Evolutionary conservation across 2,888 invertebrate species (phyloP).

Genomic region (Apantesis nais): DNA sequence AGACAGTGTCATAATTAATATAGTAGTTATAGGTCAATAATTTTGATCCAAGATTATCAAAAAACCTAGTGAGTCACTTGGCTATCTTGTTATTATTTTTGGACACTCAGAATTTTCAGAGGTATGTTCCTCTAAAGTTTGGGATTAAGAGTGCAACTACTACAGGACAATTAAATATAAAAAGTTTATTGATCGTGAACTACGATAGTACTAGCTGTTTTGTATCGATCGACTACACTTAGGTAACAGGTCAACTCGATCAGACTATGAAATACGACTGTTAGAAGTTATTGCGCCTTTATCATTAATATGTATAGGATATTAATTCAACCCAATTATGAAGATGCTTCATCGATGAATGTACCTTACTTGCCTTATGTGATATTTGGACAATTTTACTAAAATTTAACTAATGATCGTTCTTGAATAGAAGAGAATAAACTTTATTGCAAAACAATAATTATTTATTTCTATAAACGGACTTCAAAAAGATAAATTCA

Average conservation of each 20-base stretch:
- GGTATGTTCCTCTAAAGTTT: background rate
- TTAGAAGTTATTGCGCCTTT: constrained; percentile 12
- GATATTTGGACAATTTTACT: background rate
- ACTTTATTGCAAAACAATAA: no score
- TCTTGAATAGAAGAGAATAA: background rate
- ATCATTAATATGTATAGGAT: background rate
- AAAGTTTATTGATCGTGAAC: constrained; percentile 50
- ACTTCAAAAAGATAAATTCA: background rate
- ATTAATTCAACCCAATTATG: background rate
- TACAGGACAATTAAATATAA: background rate
- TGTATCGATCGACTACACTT: constrained; percentile 52
- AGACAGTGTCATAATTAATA: constrained; percentile 28
- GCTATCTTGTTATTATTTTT: background rate
- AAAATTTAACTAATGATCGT: no score
- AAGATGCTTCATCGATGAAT: no score
- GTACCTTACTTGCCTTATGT: no score
- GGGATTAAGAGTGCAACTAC: background rate
- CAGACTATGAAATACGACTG: constrained; percentile 22
- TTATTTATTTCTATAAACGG: background rate
- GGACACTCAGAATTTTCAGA: background rate
- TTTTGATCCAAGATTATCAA: background rate
- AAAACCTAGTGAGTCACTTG: background rate
- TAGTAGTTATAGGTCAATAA: constrained; percentile 11
- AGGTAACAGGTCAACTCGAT: constrained; percentile 25
- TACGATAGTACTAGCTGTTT: constrained; percentile 38